phyloP scores from a whole-genome alignment of 2,797 vertebrate species.

The Labeo calbasu region DNA sequence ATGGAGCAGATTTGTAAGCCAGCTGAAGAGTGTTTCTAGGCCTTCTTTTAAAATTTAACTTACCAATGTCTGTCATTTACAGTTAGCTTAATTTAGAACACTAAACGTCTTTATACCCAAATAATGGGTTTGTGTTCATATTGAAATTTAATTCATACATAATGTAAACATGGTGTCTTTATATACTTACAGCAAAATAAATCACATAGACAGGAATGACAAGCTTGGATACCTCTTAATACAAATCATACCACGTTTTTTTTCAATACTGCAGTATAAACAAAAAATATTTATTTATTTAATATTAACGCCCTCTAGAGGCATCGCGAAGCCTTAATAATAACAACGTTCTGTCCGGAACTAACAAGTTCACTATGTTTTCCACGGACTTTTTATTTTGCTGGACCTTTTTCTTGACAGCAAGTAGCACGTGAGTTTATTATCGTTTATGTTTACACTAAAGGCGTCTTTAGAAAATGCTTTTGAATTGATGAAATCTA shows the following conservation, averaged over 20 bases:
- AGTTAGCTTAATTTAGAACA: neutral
- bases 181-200: neutral
- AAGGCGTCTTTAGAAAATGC: neutral
- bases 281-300: neutral
- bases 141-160: neutral
- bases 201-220: too few species aligned
- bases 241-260: neutral
- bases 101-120: neutral
- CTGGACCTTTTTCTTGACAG: neutral
- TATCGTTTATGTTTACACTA: neutral
- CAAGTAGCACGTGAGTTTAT: slow-evolving; percentile 2
- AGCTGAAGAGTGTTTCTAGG: neutral
- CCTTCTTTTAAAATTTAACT: neutral
- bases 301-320: slow-evolving; percentile 38
- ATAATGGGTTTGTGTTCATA: neutral
- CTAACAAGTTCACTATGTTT: slow-evolving; percentile 26
- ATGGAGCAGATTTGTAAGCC: neutral
- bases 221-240: neutral
- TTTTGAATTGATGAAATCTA: neutral
- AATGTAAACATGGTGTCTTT: too few species aligned
- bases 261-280: neutral
- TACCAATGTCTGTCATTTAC: neutral
- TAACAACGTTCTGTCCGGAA: slow-evolving; percentile 33
- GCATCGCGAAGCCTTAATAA: neutral
- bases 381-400: slow-evolving; percentile 9